phyloP scores from a whole-genome alignment of 2,797 vertebrate species.

The Benthosema pterotum region DNA sequence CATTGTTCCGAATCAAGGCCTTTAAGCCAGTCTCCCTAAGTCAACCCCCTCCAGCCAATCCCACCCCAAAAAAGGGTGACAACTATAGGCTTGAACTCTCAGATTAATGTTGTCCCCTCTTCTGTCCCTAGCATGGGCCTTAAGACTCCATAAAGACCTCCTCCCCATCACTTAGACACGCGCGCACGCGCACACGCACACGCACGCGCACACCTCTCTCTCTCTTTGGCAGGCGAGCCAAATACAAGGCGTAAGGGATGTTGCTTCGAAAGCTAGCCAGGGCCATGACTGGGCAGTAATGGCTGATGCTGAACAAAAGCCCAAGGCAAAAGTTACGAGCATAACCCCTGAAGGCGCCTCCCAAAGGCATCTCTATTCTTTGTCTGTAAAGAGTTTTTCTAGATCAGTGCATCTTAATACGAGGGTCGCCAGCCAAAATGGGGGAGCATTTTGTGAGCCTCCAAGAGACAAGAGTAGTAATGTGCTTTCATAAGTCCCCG shows the following conservation, averaged over 20 bases:
- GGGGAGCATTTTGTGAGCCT: not conserved
- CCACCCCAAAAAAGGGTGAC: constrained; percentile 59
- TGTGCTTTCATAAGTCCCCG: not conserved
- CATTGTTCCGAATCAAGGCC: constrained; percentile 61
- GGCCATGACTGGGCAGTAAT: constrained; percentile 40
- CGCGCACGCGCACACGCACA: constrained; percentile 34
- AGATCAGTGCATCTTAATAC: constrained; percentile 3
- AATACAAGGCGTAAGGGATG: constrained; percentile 64
- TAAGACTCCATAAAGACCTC: constrained; percentile 77
- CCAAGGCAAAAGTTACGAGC: constrained; percentile 32
- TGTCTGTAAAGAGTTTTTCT: constrained; percentile 15
- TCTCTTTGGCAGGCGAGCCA: constrained; percentile 58
- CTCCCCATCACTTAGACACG: constrained; percentile 82
- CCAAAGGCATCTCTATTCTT: constrained; percentile 33
- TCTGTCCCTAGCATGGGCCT: constrained; percentile 71
- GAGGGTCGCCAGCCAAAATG: constrained; percentile 3
- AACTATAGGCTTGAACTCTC: constrained; percentile 82
- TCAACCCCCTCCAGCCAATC: constrained; percentile 19
- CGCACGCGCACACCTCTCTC: constrained; percentile 15
- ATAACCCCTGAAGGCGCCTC: constrained; percentile 33
- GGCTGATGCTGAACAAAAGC: constrained; percentile 47
- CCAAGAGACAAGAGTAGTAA: not conserved
- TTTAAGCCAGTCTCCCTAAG: constrained; percentile 53
- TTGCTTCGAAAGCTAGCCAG: constrained; percentile 53
- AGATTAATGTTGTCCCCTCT: constrained; percentile 79